Conservation (phyloP, 2,888 invertebrate genomes). For the Periphyllus acericola region DNA sequence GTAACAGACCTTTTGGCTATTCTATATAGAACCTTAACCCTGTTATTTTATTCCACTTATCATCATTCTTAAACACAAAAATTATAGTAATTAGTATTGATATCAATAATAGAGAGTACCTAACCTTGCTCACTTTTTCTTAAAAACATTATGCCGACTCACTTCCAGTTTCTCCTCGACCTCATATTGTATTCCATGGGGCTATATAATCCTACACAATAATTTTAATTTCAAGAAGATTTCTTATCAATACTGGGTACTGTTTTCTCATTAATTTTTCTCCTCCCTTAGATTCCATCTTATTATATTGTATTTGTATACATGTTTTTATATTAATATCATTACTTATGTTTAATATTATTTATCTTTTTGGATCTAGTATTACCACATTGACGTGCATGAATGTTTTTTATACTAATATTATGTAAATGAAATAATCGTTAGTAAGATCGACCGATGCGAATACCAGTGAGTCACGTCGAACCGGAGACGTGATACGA, state of each 20-base stretch:
- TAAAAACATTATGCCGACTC: background rate
- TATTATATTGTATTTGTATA: background rate
- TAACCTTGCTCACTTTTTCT: background rate
- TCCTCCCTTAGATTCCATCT: background rate
- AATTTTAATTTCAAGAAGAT: background rate
- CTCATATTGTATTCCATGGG: background rate
- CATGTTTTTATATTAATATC: too few relatives aligned
- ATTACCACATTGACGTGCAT: too few relatives aligned
- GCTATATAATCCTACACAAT: background rate
- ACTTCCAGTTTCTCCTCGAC: constrained; percentile 12
- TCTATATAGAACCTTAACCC: background rate
- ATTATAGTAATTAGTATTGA: background rate
- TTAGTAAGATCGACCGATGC: too few relatives aligned
- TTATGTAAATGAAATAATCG: too few relatives aligned
- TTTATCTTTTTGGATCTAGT: background rate
- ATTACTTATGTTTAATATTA: background rate
- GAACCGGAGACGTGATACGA: too few relatives aligned
- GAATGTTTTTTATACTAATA: too few relatives aligned
- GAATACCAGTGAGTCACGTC: too few relatives aligned
- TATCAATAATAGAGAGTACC: background rate
- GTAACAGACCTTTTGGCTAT: too few relatives aligned
- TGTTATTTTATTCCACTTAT: background rate
- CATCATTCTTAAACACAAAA: background rate
- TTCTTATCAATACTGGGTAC: background rate
- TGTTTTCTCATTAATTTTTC: background rate